Base-by-base conservation (phyloP, 2,888 invertebrate genomes). In the Spodoptera exigua region DNA sequence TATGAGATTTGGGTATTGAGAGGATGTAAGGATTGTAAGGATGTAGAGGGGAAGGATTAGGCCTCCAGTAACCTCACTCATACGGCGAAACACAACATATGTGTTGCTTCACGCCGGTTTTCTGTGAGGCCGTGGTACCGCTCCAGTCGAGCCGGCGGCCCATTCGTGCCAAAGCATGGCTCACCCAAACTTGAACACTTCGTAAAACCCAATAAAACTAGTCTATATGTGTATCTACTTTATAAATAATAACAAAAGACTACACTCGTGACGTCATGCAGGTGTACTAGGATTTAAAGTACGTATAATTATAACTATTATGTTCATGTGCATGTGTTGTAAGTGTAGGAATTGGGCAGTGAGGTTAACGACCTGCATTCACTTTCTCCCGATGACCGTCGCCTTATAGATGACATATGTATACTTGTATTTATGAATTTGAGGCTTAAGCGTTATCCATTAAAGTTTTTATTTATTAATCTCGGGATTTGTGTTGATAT, bases 351-450 rank as follows among this genome's bases (percentile, higher is more conserved):
- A 71, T 79, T 77, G 74, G 78, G 73, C 61, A 61, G 67, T 37
- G 67, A 59, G 80, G 74, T 83, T 78, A 73, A 62, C 45, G 70
- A 70, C 79, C 71, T 43, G 61, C 69, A 61, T 74, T 80, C 80
- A 81, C 83, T 83, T 83, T 83, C 83, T 80, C 83, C 69, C 58
- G 40, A 47, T 80, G 77, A 69, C 66, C 70, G 62, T 59, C 63
- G 57, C 63, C 60, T 53, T 47, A 58, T 61, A 45, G 62, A 63
- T 77, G 71, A 67, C 71, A 74, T 56, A 51, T 67, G 66, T 48
- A 56, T 60, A 49, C 51, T 46, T 45, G 55, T 59, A 68, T 41
- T 40, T 51, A 53, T 45, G 43, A 47, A 70, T 55, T 58, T 62
- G 49, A 65, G 57, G 62, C 61, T 69, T 63, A 58, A 49, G 72